Percentiles rank a stretch among this genome's conserved stretches.
These are phyloP conservation scores for Pangasianodon hypophthalmus DNA, from an alignment of 2,113 vertebrate genomes.

Conservation along the genomic window DNA sequence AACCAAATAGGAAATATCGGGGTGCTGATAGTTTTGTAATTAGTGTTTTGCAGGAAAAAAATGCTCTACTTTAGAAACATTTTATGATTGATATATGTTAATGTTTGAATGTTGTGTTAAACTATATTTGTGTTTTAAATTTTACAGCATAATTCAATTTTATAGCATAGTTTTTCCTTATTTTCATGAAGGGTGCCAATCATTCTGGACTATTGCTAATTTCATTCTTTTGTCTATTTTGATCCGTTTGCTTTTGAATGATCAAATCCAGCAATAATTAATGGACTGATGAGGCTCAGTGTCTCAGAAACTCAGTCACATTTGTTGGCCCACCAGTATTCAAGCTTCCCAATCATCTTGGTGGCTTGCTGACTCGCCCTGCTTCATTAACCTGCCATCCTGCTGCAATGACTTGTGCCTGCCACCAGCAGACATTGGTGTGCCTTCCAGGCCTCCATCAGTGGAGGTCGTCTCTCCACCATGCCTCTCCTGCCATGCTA, in stretches of 20 bases:
- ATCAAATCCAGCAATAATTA: neutral
- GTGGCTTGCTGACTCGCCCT: neutral
- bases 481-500: neutral
- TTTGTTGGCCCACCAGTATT: neutral
- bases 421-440: constrained; percentile 1
- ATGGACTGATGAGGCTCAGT: neutral
- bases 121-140: no score
- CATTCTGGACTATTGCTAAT: neutral
- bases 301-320: neutral
- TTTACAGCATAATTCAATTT: no score
- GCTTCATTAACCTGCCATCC: neutral
- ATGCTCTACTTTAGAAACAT: neutral
- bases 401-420: neutral
- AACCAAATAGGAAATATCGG: neutral
- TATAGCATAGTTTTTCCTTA: neutral
- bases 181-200: neutral
- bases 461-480: neutral
- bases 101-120: neutral
- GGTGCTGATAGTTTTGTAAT: neutral
- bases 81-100: neutral
- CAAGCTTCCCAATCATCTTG: neutral
- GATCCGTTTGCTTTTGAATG: neutral
- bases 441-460: neutral
- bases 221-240: neutral
- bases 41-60: neutral